phyloP scores from a whole-genome alignment of 2,113 vertebrate species.

The Crotophaga sulcirostris region DNA sequence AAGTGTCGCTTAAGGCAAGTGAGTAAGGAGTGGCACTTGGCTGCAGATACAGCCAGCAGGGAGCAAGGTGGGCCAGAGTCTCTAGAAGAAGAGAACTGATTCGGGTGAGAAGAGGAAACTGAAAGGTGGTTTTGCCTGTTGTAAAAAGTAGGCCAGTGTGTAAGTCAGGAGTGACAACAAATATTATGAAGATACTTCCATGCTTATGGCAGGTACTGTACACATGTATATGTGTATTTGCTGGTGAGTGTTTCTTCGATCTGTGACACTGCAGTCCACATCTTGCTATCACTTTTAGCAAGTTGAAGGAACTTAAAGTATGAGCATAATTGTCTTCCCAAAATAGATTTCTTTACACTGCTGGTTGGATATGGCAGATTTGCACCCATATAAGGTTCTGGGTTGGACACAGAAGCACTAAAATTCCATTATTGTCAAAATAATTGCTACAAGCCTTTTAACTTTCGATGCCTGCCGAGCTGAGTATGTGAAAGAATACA shows the following conservation, averaged over 20 bases:
- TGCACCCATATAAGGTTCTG: neutral
- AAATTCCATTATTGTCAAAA: neutral
- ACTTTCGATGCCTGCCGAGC: neutral
- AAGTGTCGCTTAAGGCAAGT: neutral
- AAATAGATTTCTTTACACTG: conserved; percentile 8
- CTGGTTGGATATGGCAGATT: neutral
- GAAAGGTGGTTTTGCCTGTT: neutral
- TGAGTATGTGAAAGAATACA: rapidly evolving
- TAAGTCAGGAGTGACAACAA: neutral
- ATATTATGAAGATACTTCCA: neutral
- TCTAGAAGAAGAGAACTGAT: neutral
- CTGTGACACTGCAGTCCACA: rapidly evolving
- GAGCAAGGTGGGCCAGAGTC: neutral
- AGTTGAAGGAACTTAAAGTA: neutral
- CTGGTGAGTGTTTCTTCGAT: neutral
- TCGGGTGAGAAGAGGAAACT: neutral
- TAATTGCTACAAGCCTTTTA: neutral
- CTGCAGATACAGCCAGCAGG: neutral
- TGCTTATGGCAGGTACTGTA: neutral
- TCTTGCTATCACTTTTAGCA: neutral
- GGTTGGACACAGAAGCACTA: neutral
- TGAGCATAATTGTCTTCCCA: neutral
- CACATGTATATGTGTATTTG: rapidly evolving
- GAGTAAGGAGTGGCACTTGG: neutral
- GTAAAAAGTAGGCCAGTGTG: neutral